Conservation (phyloP, 2,113 vertebrate genomes). For the Sinocyclocheilus rhinocerous region DNA sequence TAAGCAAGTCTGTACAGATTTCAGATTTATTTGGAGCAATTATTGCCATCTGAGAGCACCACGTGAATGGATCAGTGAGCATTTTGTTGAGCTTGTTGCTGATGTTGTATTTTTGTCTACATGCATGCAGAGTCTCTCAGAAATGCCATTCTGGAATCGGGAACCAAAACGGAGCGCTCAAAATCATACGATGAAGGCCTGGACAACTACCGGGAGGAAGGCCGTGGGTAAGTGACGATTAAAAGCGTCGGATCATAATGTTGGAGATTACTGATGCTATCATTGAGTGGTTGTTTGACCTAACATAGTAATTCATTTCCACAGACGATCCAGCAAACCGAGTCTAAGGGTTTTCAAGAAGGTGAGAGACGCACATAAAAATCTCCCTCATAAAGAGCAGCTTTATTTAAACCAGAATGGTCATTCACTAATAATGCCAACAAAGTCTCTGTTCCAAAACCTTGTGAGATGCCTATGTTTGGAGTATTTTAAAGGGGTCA, state of each 20-base stretch:
- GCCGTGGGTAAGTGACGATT: slow-evolving; percentile 80
- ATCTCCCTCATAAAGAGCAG: background rate
- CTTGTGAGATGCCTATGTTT: background rate
- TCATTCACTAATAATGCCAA: background rate
- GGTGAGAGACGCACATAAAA: slow-evolving; percentile 73
- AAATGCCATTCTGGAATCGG: slow-evolving; percentile 82
- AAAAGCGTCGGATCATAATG: background rate
- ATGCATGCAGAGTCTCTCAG: slow-evolving; percentile 83
- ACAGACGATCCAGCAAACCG: slow-evolving; percentile 77
- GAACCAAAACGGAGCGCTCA: slow-evolving; percentile 88
- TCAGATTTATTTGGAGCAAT: background rate
- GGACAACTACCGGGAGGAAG: slow-evolving; percentile 91
- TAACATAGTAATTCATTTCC: background rate
- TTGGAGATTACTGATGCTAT: background rate
- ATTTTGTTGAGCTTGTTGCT: background rate
- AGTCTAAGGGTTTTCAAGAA: slow-evolving; percentile 86
- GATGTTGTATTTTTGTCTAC: slow-evolving; percentile 9
- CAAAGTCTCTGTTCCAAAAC: background rate
- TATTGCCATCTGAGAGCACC: background rate
- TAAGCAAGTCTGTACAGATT: slow-evolving; percentile 61
- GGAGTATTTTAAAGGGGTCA: too few relatives aligned
- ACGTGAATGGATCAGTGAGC: background rate
- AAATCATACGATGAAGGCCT: slow-evolving; percentile 96
- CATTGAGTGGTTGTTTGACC: background rate
- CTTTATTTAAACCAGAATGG: background rate